These are phyloP conservation scores for Dendrolimus pini DNA, from an alignment of 2,888 invertebrate species.

Conservation along the genomic window DNA sequence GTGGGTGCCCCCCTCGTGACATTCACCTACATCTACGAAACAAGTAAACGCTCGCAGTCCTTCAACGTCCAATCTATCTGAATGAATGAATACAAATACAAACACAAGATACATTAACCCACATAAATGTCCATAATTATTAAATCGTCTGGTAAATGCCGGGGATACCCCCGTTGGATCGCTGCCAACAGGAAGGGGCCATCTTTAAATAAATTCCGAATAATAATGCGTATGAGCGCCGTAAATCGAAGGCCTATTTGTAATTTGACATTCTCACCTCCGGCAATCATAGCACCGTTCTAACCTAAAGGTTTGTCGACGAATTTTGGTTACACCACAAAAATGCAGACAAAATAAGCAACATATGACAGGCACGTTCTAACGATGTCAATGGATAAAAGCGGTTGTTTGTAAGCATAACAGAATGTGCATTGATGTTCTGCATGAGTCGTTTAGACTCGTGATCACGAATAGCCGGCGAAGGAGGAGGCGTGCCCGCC, in stretches of 20 bases:
- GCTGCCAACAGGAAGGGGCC: constrained; percentile 65
- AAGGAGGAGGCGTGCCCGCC: constrained; percentile 48
- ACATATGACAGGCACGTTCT: no score
- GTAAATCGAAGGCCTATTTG: constrained; percentile 31
- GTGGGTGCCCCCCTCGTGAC: constrained; percentile 36
- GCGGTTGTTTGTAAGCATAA: constrained; percentile 9
- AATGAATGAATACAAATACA: constrained; percentile 36
- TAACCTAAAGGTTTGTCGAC: no score
- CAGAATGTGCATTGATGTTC: constrained; percentile 34
- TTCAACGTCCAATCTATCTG: constrained; percentile 24
- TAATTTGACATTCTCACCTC: constrained; percentile 20
- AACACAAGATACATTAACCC: constrained; percentile 44
- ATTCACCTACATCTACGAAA: constrained; percentile 40
- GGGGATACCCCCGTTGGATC: constrained; percentile 69
- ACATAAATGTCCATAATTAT: constrained; percentile 61
- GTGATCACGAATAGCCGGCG: constrained; percentile 45
- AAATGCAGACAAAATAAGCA: no score
- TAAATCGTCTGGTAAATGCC: constrained; percentile 65
- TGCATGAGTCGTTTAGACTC: constrained; percentile 43
- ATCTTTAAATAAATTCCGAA: constrained; percentile 64
- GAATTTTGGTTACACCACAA: no score
- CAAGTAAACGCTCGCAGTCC: constrained; percentile 23
- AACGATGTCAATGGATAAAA: no score
- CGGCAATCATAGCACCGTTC: no score
- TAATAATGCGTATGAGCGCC: constrained; percentile 45